phyloP scores from a whole-genome alignment of 2,113 vertebrate species.

The Prolemur simus region DNA sequence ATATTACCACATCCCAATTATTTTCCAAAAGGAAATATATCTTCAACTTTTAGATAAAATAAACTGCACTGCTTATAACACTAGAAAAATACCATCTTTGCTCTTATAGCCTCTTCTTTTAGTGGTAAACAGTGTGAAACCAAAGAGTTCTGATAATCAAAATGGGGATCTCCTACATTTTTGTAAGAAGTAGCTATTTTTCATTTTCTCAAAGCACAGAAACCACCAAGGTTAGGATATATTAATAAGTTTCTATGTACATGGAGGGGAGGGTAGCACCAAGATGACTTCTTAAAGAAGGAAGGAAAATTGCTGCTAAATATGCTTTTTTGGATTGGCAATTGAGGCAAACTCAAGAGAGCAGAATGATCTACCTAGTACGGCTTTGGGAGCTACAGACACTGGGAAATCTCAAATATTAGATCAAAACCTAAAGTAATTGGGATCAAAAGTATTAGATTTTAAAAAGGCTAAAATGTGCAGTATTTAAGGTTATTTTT shows the following conservation, averaged over 20 bases:
- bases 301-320: neutral
- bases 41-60: conserved; percentile 1
- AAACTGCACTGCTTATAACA: neutral
- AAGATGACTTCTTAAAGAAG: neutral
- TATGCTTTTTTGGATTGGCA: neutral
- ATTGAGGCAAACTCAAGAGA: neutral
- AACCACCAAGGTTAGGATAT: neutral
- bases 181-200: neutral
- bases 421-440: conserved; percentile 15
- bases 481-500: neutral
- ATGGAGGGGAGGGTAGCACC: neutral
- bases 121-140: neutral
- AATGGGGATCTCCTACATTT: neutral
- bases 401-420: neutral
- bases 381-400: neutral
- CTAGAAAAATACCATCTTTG: neutral
- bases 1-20: neutral
- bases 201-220: neutral
- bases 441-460: neutral
- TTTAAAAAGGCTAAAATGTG: neutral
- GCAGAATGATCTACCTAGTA: neutral
- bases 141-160: neutral
- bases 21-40: conserved; percentile 5
- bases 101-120: neutral
- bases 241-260: neutral